These are phyloP conservation scores for Camelus dromedarius DNA, from an alignment of 2,113 vertebrate genomes.

Conservation along the genomic window DNA sequence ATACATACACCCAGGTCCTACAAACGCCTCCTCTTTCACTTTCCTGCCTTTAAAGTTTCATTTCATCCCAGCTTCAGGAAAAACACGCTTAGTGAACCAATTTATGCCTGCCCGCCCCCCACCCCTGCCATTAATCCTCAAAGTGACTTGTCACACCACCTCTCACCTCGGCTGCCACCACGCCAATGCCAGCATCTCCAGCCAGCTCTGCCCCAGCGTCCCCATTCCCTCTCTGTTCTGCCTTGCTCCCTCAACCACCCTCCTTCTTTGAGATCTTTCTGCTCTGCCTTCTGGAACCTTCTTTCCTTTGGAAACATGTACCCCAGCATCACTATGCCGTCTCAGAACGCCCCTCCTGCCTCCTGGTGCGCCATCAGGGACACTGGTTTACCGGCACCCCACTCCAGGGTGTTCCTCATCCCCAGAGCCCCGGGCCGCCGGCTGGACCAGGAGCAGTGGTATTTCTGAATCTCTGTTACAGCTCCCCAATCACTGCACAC, in stretches of 20 bases:
- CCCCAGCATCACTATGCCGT: not conserved
- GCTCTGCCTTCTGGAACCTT: not conserved
- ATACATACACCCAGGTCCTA: no score
- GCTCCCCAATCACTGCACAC: not conserved
- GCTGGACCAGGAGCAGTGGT: not conserved
- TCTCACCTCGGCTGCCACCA: rapidly evolving
- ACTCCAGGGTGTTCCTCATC: not conserved
- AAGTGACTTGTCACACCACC: rapidly evolving
- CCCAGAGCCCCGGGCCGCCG: rapidly evolving
- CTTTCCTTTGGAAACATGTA: not conserved
- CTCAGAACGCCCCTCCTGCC: not conserved
- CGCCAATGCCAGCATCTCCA: rapidly evolving
- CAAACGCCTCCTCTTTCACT: not conserved
- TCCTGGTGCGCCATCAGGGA: not conserved
- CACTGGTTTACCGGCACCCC: not conserved
- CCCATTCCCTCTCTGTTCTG: no score
- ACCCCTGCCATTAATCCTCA: not conserved
- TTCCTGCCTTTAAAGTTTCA: not conserved
- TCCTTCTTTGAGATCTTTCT: not conserved
- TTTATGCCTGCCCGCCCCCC: no score
- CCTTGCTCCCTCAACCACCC: not conserved
- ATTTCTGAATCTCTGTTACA: rapidly evolving
- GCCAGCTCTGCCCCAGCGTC: not conserved
- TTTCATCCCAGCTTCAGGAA: not conserved
- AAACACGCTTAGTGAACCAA: not conserved